Evolutionary conservation across 1,140 invertebrate genomes (phyloP).

Genomic region (Oryctes rhinoceros): DNA sequence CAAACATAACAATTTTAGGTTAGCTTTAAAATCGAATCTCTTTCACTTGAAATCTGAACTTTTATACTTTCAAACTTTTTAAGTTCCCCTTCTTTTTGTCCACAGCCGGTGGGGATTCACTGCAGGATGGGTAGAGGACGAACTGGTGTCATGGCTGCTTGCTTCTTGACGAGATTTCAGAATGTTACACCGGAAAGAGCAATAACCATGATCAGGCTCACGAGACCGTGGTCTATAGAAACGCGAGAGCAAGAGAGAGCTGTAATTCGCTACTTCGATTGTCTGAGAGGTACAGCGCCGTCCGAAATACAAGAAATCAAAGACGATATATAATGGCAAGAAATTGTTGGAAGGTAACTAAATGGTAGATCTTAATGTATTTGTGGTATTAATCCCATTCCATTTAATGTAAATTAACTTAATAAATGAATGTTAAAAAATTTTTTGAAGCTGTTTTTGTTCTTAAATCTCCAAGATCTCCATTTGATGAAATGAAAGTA

Average conservation of each 20-base stretch:
- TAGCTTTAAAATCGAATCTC: neutral
- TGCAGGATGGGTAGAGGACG: conserved; percentile 73
- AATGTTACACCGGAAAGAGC: conserved; percentile 69
- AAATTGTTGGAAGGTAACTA: neutral
- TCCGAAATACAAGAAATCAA: conserved; percentile 38
- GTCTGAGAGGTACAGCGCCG: conserved; percentile 59
- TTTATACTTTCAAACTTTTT: neutral
- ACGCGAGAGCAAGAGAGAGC: conserved; percentile 72
- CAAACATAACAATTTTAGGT: neutral
- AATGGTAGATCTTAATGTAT: no score
- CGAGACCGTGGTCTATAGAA: conserved; percentile 74
- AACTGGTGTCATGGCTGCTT: conserved; percentile 75
- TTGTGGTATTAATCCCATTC: no score
- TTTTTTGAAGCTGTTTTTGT: no score
- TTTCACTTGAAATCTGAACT: neutral
- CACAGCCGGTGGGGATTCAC: conserved; percentile 73
- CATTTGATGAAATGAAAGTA: no score
- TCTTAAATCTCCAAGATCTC: no score
- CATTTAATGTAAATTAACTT: no score
- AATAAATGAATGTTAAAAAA: no score
- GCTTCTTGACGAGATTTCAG: conserved; percentile 72
- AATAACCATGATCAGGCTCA: conserved; percentile 68
- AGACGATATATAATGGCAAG: neutral
- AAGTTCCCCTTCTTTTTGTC: conserved; percentile 37
- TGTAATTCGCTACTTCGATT: conserved; percentile 69